Percentiles rank a stretch among this genome's conserved stretches.
Evolutionary conservation across 2,797 vertebrate genomes (phyloP).

Genomic region (Sebastes itinus): DNA sequence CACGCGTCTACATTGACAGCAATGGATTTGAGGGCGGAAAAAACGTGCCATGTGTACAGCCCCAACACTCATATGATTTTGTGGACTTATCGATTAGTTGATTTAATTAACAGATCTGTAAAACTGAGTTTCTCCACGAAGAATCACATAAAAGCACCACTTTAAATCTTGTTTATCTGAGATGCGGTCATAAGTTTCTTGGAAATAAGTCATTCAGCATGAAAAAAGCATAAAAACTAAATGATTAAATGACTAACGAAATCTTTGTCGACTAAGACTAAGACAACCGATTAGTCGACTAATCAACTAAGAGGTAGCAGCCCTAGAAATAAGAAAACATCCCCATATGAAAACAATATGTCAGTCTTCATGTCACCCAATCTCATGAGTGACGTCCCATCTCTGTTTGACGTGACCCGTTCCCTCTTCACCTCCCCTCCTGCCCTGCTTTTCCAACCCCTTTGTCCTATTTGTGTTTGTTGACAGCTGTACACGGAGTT

Average conservation of each 20-base stretch:
- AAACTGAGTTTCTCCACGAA: neutral
- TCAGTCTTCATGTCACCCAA: neutral
- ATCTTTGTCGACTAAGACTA: neutral
- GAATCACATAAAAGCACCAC: neutral
- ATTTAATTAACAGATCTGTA: neutral
- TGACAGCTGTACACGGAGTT: slow-evolving; percentile 91
- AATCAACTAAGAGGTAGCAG: neutral
- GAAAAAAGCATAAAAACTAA: neutral
- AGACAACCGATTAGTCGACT: neutral
- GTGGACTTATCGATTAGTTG: neutral
- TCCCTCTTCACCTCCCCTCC: neutral
- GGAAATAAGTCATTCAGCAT: neutral
- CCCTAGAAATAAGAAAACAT: neutral
- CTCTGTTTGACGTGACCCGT: neutral
- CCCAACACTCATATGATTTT: too few relatives aligned
- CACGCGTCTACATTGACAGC: too few relatives aligned
- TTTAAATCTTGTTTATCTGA: neutral
- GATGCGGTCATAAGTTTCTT: neutral
- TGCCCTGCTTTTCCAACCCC: neutral
- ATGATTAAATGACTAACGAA: neutral
- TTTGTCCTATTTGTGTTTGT: slow-evolving; percentile 34
- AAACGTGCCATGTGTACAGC: neutral
- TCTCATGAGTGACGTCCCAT: slow-evolving; percentile 4
- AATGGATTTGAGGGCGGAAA: too few relatives aligned
- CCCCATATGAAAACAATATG: neutral